Evolutionary conservation across 2,888 invertebrate genomes (phyloP), one percentile per base, ranked within the genome.

Genomic region (Lasiommata megera): DNA sequence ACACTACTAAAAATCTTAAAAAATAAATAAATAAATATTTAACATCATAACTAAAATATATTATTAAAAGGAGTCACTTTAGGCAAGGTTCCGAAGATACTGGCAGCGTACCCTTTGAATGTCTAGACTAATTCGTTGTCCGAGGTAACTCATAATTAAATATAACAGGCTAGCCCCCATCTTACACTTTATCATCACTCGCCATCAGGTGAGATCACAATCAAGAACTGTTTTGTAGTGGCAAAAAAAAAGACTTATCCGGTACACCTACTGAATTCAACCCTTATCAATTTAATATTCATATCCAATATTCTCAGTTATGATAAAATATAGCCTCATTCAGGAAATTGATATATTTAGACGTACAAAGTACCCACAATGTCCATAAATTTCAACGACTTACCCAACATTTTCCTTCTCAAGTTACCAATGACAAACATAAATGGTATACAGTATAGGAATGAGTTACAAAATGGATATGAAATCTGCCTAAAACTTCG

Each of bases 271-370:
- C n/a, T 3, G 23, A 31, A 46, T 46, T 31, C 46, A 46, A 46
- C 46, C 46, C 31, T 31, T 31, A 46, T 31, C 46, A 29, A 14
- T 29, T 14, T 29, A 29, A 8, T 44, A 44, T 44, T 31, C 46
- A 16, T 46, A 46, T 46, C 46, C 29, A 31, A 46, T 46, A 46
- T 46, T 29, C 29, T 16, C 2, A 2, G 29, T 46, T 29, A 46
- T 31, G 46, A 6, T 31, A 14, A 46, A 46, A 46, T 46, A 46
- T 31, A 46, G 41, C 41, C 23, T 12, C 31, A 29, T 29, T 46
- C 46, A 31, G 46, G 46, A 46, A 46, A 46, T 46, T 46, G 46
- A 46, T 46, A 44, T 44, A 46, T 44, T 44, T 31, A 46, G 46
- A 46, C 46, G 23, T 23, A 18, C 41, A 41, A 41, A 41, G 41